Percentiles rank a stretch among this genome's conserved stretches.
These are phyloP conservation scores for Hestina assimilis DNA, from an alignment of 1,140 invertebrate species.

Conservation along the genomic window DNA sequence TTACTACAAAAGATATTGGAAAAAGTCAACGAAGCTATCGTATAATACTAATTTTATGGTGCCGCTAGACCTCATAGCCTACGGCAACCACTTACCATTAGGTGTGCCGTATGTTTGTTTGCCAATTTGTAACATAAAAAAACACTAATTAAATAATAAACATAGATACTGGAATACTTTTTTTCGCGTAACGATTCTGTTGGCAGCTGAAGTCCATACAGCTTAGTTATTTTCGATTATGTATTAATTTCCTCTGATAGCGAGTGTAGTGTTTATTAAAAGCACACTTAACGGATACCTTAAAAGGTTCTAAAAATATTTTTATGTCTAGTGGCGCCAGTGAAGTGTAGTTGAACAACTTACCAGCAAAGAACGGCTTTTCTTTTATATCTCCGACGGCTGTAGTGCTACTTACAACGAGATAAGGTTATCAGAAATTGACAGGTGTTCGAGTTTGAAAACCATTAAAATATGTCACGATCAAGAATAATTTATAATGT, in stretches of 20 bases:
- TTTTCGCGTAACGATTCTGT: neutral
- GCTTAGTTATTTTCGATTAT: neutral
- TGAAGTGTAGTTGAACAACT: conserved; percentile 10
- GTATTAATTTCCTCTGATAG: neutral
- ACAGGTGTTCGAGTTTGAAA: conserved; percentile 18
- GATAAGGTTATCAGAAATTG: conserved; percentile 24
- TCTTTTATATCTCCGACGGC: conserved; percentile 14
- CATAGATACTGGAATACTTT: neutral
- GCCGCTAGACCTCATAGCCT: too few relatives aligned
- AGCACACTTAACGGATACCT: conserved; percentile 16
- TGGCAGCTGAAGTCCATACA: too few relatives aligned
- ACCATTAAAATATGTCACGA: neutral
- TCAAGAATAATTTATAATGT: neutral
- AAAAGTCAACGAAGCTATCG: too few relatives aligned
- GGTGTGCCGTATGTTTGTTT: too few relatives aligned
- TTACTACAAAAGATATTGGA: too few relatives aligned
- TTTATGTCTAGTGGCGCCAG: conserved; percentile 23
- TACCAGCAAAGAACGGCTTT: conserved; percentile 1
- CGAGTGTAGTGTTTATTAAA: conserved; percentile 18
- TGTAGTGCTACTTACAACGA: conserved; percentile 11
- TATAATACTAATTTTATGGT: too few relatives aligned
- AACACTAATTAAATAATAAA: neutral
- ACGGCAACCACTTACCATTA: too few relatives aligned
- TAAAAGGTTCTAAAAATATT: conserved; percentile 28
- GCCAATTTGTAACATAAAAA: too few relatives aligned